Percentiles rank a stretch among this genome's conserved stretches.
Conservation (phyloP, 2,888 invertebrate genomes). For the Hirtodrosophila duncani region DNA sequence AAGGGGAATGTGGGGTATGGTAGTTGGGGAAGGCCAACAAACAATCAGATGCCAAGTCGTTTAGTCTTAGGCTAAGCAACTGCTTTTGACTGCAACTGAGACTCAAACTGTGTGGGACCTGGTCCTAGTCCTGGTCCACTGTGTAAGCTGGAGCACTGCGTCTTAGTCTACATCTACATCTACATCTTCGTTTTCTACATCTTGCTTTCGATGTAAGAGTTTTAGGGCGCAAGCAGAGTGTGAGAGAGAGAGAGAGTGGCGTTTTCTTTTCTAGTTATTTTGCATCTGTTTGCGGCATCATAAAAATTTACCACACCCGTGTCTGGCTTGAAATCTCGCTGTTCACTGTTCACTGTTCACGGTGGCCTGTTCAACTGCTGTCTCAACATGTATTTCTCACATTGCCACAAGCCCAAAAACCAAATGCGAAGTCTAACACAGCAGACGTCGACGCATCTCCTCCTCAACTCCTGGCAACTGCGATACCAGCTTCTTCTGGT, state of each 20-base stretch:
- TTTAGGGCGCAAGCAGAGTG: no score
- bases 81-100: constrained; percentile 45
- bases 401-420: constrained; percentile 1
- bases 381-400: constrained; percentile 44
- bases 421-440: no score
- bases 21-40: not conserved
- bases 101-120: no score
- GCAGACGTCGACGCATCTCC: no score
- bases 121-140: no score
- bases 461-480: no score
- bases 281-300: constrained; percentile 71
- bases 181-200: no score
- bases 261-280: constrained; percentile 60
- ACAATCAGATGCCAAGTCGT: constrained; percentile 41
- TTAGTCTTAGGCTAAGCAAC: constrained; percentile 53
- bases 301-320: constrained; percentile 68
- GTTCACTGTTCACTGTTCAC: no score
- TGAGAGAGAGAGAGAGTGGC: constrained; percentile 19
- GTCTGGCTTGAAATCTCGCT: constrained; percentile 60
- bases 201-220: no score
- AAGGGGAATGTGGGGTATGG: not conserved
- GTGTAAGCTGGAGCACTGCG: no score
- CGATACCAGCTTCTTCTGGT: no score
- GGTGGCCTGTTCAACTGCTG: constrained; percentile 62
- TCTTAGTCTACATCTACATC: no score